phyloP scores from a whole-genome alignment of 2,113 vertebrate genomes.

The Lipotes vexillifer region DNA sequence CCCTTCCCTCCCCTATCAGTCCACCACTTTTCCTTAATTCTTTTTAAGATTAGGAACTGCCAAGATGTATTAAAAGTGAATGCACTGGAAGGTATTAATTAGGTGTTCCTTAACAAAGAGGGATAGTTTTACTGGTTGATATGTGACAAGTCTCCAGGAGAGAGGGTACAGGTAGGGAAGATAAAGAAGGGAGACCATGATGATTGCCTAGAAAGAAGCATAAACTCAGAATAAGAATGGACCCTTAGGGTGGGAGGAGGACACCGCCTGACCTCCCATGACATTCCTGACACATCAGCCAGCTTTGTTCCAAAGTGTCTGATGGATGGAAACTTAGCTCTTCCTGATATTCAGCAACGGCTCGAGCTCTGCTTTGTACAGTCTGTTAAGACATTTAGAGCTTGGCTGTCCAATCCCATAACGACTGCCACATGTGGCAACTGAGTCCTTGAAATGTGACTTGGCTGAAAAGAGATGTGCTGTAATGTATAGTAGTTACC shows the following conservation, averaged over 20 bases:
- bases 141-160: not conserved
- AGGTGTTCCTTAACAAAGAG: not conserved
- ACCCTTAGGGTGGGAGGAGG: fast-evolving
- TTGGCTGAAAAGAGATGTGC: not conserved
- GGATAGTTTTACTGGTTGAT: not conserved
- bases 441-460: not conserved
- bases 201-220: not conserved
- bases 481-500: not conserved
- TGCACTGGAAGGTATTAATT: not conserved
- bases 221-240: not conserved
- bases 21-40: not conserved
- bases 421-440: not conserved
- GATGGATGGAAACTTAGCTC: not conserved
- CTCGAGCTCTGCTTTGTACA: not conserved
- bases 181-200: not conserved
- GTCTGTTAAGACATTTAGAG: slow-evolving; percentile 23
- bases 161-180: not conserved
- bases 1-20: not conserved
- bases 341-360: not conserved
- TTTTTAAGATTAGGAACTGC: not conserved
- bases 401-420: not conserved
- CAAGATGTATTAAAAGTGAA: not conserved
- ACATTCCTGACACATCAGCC: not conserved
- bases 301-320: not conserved
- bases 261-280: not conserved